These are phyloP conservation scores for Zaprionus ghesquierei DNA, from an alignment of 1,140 invertebrate genomes.

Conservation along the genomic window DNA sequence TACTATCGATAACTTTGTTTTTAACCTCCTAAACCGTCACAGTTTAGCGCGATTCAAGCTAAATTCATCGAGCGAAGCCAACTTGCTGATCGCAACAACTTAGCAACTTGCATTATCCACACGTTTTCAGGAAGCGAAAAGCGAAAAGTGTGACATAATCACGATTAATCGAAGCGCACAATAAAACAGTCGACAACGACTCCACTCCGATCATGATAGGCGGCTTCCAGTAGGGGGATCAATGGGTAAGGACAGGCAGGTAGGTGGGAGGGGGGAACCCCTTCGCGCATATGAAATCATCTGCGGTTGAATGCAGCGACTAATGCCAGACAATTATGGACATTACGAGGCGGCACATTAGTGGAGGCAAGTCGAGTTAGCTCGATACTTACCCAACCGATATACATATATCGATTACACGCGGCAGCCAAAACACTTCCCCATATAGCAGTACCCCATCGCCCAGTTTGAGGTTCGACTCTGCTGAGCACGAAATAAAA, in stretches of 20 bases:
- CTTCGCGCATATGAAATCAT: conserved; percentile 39
- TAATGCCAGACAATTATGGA: conserved; percentile 71
- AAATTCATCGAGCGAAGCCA: neutral
- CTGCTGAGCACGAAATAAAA: conserved; percentile 20
- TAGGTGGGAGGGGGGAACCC: neutral
- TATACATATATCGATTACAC: conserved; percentile 42
- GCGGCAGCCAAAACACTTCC: conserved; percentile 37
- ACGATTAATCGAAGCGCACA: conserved; percentile 9
- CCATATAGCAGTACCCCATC: conserved; percentile 8
- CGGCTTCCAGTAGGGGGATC: neutral
- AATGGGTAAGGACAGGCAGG: neutral
- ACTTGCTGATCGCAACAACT: neutral
- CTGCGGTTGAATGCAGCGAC: conserved; percentile 71
- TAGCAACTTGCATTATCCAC: neutral
- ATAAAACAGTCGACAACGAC: conserved; percentile 2
- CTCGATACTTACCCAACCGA: neutral
- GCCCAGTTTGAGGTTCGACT: conserved; percentile 34
- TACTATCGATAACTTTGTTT: neutral
- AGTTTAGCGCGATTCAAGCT: neutral
- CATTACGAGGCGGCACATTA: conserved; percentile 49
- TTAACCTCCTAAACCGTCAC: neutral
- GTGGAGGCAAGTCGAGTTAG: neutral
- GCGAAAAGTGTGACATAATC: conserved; percentile 73
- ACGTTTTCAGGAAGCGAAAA: conserved; percentile 59
- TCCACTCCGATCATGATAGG: neutral